Base-by-base conservation (phyloP, 2,797 vertebrate species). In the Loris lydekkerianus region DNA sequence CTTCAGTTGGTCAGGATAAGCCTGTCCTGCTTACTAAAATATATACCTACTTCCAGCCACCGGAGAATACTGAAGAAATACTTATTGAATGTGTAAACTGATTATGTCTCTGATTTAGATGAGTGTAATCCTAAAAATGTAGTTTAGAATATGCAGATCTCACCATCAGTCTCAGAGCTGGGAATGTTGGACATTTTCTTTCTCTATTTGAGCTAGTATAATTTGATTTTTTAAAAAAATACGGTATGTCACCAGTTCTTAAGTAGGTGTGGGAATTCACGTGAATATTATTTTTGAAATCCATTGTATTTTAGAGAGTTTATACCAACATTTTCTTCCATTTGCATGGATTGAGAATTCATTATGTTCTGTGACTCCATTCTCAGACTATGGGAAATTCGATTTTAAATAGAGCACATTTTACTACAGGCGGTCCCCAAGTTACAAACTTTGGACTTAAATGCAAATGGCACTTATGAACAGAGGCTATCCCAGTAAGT, bases 1-100 rank as follows among this genome's bases (percentile, higher is more conserved):
- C 58, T 89, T 94, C 91, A 93, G 78, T 85, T 94, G 77, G 86
- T 93, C 34, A 94, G 58, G 89, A 85, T 78, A 88, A 80, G 20
- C 43, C 34, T 73, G 2, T 67, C 49, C 37, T 81, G 40, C 34
- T 94, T 29, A 34, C 34, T 95, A 88, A 86, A 88, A 88, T 65
- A 29, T n/a, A 81, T 46, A 72, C 46, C 23, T 69, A 40, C 29
- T 86, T 40, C 40, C 86, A 37, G 61, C 58, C 86, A 85, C 58
- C 86, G 77, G 94, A 88, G 93, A 93, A 86, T 43, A 46, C 3
- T 85, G 29, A 58, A 91, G 49, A 91, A 83, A 91, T 93, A 60
- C 34, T 72, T 87, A 72, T 91, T 77, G 61, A 84, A 37, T 69
- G 67, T 94, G 43, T 86, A 80, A 85, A 86, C 58, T 84, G 84